Percentiles rank a stretch among this genome's conserved stretches.
Evolutionary conservation across 1,140 invertebrate species (phyloP).

Genomic region (Tetramorium simillimum): DNA sequence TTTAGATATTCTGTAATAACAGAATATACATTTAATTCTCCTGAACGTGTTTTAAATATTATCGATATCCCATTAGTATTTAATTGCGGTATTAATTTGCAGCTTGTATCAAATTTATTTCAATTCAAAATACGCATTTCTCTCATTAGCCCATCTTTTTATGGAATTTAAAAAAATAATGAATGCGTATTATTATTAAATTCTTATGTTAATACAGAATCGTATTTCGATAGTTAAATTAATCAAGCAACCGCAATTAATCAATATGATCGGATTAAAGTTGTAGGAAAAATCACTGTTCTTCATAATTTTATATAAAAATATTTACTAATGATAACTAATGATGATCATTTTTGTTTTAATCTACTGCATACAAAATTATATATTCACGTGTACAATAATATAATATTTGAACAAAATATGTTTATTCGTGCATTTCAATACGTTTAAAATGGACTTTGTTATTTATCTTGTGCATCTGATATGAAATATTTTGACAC

Average conservation of each 20-base stretch:
- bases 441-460: neutral
- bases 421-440: neutral
- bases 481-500: neutral
- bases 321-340: neutral
- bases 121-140: slow-evolving; percentile 13
- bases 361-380: neutral
- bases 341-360: neutral
- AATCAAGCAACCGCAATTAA: neutral
- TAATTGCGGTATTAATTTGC: slow-evolving; percentile 29
- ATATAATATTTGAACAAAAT: neutral
- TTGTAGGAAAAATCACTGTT: neutral
- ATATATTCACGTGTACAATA: neutral
- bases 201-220: neutral
- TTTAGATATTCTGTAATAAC: slow-evolving; percentile 6
- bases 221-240: neutral
- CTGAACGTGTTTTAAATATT: neutral
- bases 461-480: neutral
- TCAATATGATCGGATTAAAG: neutral
- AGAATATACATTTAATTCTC: slow-evolving; percentile 17
- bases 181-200: neutral
- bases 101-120: slow-evolving; percentile 21
- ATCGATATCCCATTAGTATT: slow-evolving; percentile 33
- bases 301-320: no score
- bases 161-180: slow-evolving; percentile 1
- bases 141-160: neutral